These are phyloP conservation scores for Thecophora atra DNA, from an alignment of 2,888 invertebrate species.

Conservation along the genomic window DNA sequence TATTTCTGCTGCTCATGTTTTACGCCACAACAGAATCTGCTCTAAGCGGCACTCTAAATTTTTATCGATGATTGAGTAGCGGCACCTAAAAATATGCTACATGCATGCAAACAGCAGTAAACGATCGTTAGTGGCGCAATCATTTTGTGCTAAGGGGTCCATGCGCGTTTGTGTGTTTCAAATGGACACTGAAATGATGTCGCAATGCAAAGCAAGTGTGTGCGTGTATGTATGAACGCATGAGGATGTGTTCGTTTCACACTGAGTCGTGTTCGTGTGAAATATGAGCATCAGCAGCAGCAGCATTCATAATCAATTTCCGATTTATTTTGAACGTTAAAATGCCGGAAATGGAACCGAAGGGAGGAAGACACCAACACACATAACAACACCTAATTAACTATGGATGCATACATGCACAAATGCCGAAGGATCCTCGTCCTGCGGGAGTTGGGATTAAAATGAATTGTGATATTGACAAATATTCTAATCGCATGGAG, in stretches of 20 bases:
- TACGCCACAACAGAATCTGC: neutral
- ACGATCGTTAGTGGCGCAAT: neutral
- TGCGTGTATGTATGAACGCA: neutral
- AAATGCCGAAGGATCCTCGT: neutral
- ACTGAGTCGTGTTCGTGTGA: conserved; percentile 8
- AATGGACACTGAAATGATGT: conserved; percentile 2
- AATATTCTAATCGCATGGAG: neutral
- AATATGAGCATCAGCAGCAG: conserved; percentile 27
- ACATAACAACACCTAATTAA: neutral
- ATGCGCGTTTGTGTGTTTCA: neutral
- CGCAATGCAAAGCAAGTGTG: conserved; percentile 10
- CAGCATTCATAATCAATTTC: conserved; percentile 45
- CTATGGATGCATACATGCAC: neutral
- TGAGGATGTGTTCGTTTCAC: neutral
- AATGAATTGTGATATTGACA: neutral
- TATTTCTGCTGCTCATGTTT: neutral
- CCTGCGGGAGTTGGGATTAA: neutral
- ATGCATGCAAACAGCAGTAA: neutral
- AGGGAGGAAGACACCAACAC: neutral
- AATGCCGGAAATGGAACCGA: conserved; percentile 44
- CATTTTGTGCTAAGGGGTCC: neutral
- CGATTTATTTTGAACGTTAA: conserved; percentile 40
- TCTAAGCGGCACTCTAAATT: neutral
- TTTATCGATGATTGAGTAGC: neutral
- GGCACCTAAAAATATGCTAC: conserved; percentile 2